Evolutionary conservation across 1,140 invertebrate species (phyloP).

Genomic region (Cotesia chilonis): DNA sequence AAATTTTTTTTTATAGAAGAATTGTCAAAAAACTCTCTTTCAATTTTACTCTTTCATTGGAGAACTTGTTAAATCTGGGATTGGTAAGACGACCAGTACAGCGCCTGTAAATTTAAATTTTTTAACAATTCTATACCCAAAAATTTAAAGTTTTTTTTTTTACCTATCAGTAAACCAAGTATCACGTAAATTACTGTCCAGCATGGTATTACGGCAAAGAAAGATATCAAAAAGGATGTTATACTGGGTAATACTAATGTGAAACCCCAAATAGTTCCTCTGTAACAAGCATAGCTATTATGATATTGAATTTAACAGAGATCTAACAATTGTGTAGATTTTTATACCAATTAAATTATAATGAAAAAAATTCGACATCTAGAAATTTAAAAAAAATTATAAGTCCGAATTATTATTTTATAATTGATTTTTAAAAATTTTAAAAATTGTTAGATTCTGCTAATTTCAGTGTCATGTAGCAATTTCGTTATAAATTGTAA

Average conservation of each 20-base stretch:
- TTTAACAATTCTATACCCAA: slow-evolving; percentile 20
- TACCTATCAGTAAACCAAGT: slow-evolving; percentile 46
- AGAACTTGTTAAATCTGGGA: slow-evolving; percentile 45
- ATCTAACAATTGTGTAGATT: too few species aligned
- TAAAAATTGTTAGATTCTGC: neutral
- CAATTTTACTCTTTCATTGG: slow-evolving; percentile 45
- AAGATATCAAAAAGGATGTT: slow-evolving; percentile 38
- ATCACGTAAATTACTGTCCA: slow-evolving; percentile 40
- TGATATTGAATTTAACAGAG: neutral
- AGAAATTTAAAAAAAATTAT: too few species aligned
- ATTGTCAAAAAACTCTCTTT: neutral
- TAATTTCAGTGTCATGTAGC: neutral
- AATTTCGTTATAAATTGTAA: slow-evolving; percentile 1
- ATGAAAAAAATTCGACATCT: too few species aligned
- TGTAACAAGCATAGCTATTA: slow-evolving; percentile 31
- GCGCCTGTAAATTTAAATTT: slow-evolving; percentile 40
- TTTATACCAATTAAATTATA: too few species aligned
- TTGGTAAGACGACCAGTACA: slow-evolving; percentile 37
- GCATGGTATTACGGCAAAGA: slow-evolving; percentile 40
- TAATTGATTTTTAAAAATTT: neutral
- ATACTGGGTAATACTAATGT: slow-evolving; percentile 47
- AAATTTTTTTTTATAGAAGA: too few species aligned
- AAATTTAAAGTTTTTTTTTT: neutral
- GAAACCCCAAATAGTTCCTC: slow-evolving; percentile 47
- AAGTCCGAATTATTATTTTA: neutral